phyloP scores from a whole-genome alignment of 2,888 invertebrate genomes.

The Nemotelus nigrinus region DNA sequence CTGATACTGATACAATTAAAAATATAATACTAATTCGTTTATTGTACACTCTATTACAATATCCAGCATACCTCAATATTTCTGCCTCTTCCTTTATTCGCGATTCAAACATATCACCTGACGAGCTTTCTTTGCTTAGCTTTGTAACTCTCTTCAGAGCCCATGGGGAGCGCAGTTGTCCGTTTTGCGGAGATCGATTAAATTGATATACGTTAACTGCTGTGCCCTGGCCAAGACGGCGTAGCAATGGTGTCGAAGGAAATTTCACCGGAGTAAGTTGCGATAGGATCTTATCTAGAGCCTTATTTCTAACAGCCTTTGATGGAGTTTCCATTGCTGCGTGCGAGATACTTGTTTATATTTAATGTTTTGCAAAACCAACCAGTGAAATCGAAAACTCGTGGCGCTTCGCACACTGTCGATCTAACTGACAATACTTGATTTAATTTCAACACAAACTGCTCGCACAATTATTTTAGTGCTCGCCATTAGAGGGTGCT shows the following conservation, averaged over 20 bases:
- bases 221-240: constrained; percentile 80
- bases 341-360: not conserved
- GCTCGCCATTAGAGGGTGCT: no score
- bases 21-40: no score
- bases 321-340: constrained; percentile 57
- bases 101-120: constrained; percentile 61
- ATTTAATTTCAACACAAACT: no score
- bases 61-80: constrained; percentile 66
- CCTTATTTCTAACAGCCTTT: constrained; percentile 55
- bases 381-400: no score
- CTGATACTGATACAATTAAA: no score
- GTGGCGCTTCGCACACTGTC: no score
- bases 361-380: no score
- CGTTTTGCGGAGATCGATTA: constrained; percentile 75
- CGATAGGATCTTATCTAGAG: constrained; percentile 56
- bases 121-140: constrained; percentile 63
- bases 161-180: constrained; percentile 82
- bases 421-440: no score
- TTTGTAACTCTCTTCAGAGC: constrained; percentile 79
- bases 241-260: constrained; percentile 78
- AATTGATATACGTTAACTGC: constrained; percentile 82
- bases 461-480: no score
- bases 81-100: constrained; percentile 78
- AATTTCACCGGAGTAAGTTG: constrained; percentile 65
- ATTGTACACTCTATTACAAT: no score